Evolutionary conservation across 2,888 invertebrate genomes (phyloP).

Genomic region (Drosophila phalerata): DNA sequence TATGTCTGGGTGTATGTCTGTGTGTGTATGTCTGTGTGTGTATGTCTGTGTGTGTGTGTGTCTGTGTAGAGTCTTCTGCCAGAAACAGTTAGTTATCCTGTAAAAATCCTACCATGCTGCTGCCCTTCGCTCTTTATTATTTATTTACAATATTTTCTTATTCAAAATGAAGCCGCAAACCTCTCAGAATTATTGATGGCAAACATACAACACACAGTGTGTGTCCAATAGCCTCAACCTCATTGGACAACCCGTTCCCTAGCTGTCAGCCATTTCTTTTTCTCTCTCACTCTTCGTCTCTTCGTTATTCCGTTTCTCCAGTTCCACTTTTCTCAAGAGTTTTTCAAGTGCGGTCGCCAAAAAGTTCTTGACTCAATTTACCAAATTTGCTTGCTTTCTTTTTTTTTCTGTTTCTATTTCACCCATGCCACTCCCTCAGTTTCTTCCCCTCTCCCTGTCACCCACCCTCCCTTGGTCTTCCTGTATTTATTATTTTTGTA

Average conservation of each 20-base stretch:
- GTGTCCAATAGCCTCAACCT: background rate
- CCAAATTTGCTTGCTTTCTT: slow-evolving; percentile 54
- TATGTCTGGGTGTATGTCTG: slow-evolving; percentile 15
- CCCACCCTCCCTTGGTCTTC: background rate
- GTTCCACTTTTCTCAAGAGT: slow-evolving; percentile 25
- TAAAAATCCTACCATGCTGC: slow-evolving; percentile 28
- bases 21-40: slow-evolving; percentile 11
- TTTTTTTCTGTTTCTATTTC: slow-evolving; percentile 19
- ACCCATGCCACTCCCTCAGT: background rate
- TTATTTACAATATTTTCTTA: slow-evolving; percentile 80
- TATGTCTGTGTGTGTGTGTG: slow-evolving; percentile 20
- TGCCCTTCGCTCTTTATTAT: slow-evolving; percentile 59
- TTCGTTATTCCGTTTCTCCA: background rate
- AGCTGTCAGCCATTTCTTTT: slow-evolving; percentile 36
- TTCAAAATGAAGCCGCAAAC: slow-evolving; percentile 80
- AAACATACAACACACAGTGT: slow-evolving; percentile 41
- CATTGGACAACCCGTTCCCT: slow-evolving; percentile 10
- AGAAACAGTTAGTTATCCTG: slow-evolving; percentile 64
- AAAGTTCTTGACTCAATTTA: slow-evolving; percentile 74
- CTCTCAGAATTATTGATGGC: slow-evolving; percentile 74
- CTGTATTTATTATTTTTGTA: slow-evolving; percentile 19
- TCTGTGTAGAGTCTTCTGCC: slow-evolving; percentile 58
- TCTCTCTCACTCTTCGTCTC: background rate
- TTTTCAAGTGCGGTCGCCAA: slow-evolving; percentile 61
- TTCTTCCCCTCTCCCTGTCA: background rate